These are phyloP conservation scores for Ptilodon capucinus DNA, from an alignment of 2,888 invertebrate genomes.

Conservation along the genomic window DNA sequence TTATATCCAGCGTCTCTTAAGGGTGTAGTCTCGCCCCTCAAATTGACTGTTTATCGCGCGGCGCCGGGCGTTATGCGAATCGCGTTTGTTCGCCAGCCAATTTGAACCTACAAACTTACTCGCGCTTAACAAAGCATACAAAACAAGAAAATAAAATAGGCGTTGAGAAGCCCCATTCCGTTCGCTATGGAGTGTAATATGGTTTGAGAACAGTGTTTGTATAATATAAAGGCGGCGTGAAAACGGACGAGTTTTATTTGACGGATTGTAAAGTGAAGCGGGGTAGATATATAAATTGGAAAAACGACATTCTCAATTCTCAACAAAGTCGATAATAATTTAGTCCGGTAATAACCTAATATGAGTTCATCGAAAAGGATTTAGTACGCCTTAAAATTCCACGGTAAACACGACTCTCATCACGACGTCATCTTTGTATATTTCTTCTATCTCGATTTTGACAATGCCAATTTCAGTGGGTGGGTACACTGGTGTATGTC, in stretches of 20 bases:
- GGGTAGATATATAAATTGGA: too few species aligned
- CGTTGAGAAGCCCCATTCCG: slow-evolving; percentile 32
- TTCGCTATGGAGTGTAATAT: slow-evolving; percentile 39
- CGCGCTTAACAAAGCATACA: slow-evolving; percentile 53
- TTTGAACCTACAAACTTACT: slow-evolving; percentile 53
- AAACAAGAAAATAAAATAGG: slow-evolving; percentile 66
- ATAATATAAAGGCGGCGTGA: slow-evolving; percentile 39
- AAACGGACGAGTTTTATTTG: slow-evolving; percentile 29
- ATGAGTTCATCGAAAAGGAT: too few species aligned
- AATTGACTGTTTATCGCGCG: slow-evolving; percentile 68
- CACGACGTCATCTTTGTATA: too few species aligned
- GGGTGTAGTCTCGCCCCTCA: slow-evolving; percentile 50
- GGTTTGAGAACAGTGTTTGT: slow-evolving; percentile 40
- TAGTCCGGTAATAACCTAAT: slow-evolving; percentile 22
- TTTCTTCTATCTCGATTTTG: too few species aligned
- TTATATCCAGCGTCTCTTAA: slow-evolving; percentile 52
- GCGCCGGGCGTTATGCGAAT: slow-evolving; percentile 50
- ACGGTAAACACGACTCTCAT: too few species aligned
- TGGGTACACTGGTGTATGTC: not conserved
- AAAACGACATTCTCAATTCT: not conserved
- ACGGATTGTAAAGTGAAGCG: slow-evolving; percentile 9
- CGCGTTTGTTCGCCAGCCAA: slow-evolving; percentile 59
- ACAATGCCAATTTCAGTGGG: slow-evolving; percentile 11
- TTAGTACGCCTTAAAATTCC: too few species aligned
- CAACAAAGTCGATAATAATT: slow-evolving; percentile 7